Evolutionary conservation across 2,797 vertebrate genomes (phyloP), one percentile per base, ranked within the genome.

Genomic region (Dendrocincla tyrannina): DNA sequence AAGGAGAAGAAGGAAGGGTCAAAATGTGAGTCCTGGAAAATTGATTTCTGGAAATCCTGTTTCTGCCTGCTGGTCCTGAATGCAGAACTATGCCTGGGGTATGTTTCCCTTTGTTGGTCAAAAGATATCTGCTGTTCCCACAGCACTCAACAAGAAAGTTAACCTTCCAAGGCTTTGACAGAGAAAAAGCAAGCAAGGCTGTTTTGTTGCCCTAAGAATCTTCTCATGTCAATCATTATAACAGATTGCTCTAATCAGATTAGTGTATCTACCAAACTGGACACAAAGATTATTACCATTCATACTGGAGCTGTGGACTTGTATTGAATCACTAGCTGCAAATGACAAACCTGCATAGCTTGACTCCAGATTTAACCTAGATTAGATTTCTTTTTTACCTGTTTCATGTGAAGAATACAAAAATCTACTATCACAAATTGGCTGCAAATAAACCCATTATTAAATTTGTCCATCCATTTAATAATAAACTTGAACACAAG

Each of bases 241-340:
- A 42, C 19, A 58, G 89, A 87, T 60, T 60, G 33, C 15, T 88
- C 35, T 63, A 47, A 28, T 85, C 75, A 49, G 25, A 73, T 37
- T 47, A 59, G 11, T 0, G 0, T 50, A 55, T 52, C 44, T 74
- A 49, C 55, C 47, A 52, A 77, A 70, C 8, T 2, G 25, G 67
- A 91, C 64, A 85, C 27, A 85, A 53, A 49, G 58, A 52, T 59
- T 83, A n/a, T 55, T 8, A 52, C 16, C 13, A 74, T 41, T 79
- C 23, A 23, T 67, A 47, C 41, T 62, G 37, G 14, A 88, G 28
- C 13, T 74, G 37, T 1, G 2, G n/a, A 53, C 59, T 75, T 49
- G 12, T 69, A 78, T 27, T 62, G 59, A 76, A 30, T 50, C 2
- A 0, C 30, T 18, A 69, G 11, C 10, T 90, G 10, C 24, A 53